phyloP scores from a whole-genome alignment of 1,140 invertebrate species.

The Magallana angulata region DNA sequence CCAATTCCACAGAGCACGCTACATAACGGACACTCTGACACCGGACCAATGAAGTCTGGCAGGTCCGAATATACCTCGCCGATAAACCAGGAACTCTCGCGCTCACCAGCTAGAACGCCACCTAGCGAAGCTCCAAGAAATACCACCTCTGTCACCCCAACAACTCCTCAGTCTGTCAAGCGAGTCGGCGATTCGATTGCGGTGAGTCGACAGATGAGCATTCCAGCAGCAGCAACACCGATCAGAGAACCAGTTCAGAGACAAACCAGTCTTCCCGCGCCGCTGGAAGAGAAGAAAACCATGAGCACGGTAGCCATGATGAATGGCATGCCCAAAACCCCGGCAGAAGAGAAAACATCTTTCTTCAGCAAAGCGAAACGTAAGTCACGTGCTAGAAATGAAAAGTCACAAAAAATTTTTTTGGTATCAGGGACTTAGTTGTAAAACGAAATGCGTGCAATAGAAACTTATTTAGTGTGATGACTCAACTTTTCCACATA shows the following conservation, averaged over 20 bases:
- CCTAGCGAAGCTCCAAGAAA: not conserved
- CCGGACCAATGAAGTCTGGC: not conserved
- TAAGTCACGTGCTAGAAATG: not conserved
- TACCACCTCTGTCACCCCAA: not conserved
- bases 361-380: conserved; percentile 40
- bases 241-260: conserved; percentile 16
- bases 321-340: conserved; percentile 33
- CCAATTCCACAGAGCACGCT: conserved; percentile 2
- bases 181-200: not conserved
- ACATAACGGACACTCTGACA: not conserved
- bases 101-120: not conserved
- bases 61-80: not conserved
- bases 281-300: not conserved
- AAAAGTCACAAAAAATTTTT: no score
- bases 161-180: not conserved
- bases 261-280: conserved; percentile 26
- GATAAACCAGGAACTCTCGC: not conserved
- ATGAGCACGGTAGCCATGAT: conserved; percentile 36
- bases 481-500: no score
- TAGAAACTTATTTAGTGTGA: no score
- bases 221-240: not conserved
- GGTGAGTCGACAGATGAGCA: not conserved
- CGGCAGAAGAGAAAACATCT: conserved; percentile 40
- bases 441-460: no score
- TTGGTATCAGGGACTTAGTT: no score